Percentiles rank a stretch among this genome's conserved stretches.
Conservation (phyloP, 2,797 vertebrate species). For the Acanthurus tractus region DNA sequence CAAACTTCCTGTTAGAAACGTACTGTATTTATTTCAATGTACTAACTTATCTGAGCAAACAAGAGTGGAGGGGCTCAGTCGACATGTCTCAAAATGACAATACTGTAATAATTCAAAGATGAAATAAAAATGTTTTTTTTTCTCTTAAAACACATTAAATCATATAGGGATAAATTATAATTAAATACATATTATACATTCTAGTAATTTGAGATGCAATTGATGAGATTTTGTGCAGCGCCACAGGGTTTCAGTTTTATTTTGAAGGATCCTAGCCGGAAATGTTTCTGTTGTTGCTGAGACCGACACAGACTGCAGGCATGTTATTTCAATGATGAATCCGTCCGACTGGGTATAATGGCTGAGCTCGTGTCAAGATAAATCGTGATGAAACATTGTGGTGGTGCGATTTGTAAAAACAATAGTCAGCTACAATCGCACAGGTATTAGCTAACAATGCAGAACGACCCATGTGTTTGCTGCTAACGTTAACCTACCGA, state of each 20-base stretch:
- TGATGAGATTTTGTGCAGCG: not conserved
- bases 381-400: not conserved
- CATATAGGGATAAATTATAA: not conserved
- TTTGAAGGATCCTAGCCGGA: slow-evolving; percentile 49
- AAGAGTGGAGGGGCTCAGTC: not conserved
- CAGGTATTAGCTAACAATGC: slow-evolving; percentile 2
- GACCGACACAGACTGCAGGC: not conserved
- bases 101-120: not conserved
- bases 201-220: not conserved
- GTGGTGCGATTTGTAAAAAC: no score
- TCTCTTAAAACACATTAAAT: not conserved
- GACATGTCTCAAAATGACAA: not conserved
- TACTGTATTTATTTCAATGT: no score
- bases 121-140: not conserved
- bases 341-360: not conserved
- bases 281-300: slow-evolving; percentile 6
- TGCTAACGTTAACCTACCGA: not conserved
- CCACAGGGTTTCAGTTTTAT: slow-evolving; percentile 37
- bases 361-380: not conserved
- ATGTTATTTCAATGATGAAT: slow-evolving; percentile 26
- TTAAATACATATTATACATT: not conserved
- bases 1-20: no score
- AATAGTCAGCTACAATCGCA: not conserved
- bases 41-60: no score
- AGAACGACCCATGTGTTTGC: slow-evolving; percentile 11